Base-by-base conservation (phyloP, 2,113 vertebrate species). In the Poeciliopsis prolifica region DNA sequence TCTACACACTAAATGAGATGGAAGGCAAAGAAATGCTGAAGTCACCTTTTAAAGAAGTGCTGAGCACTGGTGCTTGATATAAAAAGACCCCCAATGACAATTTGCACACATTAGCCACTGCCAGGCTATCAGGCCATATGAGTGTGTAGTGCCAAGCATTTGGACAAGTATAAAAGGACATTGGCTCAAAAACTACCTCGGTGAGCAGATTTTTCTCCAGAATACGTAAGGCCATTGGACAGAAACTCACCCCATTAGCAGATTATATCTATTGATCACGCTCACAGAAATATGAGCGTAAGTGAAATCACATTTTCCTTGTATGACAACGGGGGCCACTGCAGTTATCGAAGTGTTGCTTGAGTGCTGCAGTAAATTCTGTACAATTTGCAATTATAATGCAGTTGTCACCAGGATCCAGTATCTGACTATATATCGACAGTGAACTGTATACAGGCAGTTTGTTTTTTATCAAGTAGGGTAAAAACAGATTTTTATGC, bases 61-160 rank as follows among this genome's bases (percentile, higher is more conserved):
- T 92, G 90, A 94, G 93, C 87, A 83, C 79, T 87, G 87, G 88
- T 81, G 85, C 87, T 89, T 89, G 89, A 86, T 92, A 92, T 89
- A 85, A 93, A 94, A 92, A 90, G 92, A 90, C 90, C 89, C 92
- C 91, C 91, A 91, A 92, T 92, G 93, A 94, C 91, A 92, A 93
- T 94, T 94, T 94, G 92, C 93, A 92, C 91, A 91, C 92, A 93
- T 94, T 94, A 93, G 88, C 92, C 89, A 88, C 66, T 75, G 87
- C 85, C 91, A 87, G 87, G 86, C 91, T 91, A 91, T 91, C 87
- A 82, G 85, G 84, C 87, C 70, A 61, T 77, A 83, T 77, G 89
- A 83, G 89, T 68, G 86, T 74, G 77, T 30, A 29, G 79, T 90
- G 92, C 90, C 92, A 93, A 93, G 89, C 85, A 77, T 82, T 26